Base-by-base conservation (phyloP, 2,797 vertebrate species). In the Rhynchonycteris naso region DNA sequence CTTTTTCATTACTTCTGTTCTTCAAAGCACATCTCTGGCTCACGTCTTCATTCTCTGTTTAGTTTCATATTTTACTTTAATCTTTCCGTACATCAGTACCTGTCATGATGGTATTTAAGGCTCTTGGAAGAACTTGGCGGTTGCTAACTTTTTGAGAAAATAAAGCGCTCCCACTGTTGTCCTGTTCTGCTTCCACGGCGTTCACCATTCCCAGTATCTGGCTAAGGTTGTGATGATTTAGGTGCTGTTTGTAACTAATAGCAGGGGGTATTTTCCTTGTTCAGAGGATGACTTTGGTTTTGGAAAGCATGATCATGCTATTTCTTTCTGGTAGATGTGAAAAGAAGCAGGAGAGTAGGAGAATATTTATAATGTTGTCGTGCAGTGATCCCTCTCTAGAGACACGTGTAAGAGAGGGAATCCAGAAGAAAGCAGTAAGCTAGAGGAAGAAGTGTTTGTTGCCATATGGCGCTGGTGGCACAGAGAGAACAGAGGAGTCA, bases 11-110 rank as follows among this genome's bases (percentile, higher is more conserved):
- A 52, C 21, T 72, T 78, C 21, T 35, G 33, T 56, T 35, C n/a
- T 68, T 94, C 91, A 47, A 35, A 94, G 68, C 43, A 52, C 65
- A 83, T 81, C 63, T 72, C 91, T 88, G 88, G 75, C 76, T 74
- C 65, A 71, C 71, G 19, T 96, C 95, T 78, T 78, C 52, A 33
- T 68, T 78, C 82, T 95, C 80, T 95, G 91, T 79, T 97, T 93
- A 85, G 68, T 84, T 95, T 96, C 88, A 76, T 82, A 61, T 93
- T 93, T 90, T 79, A 79, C 85, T 95, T 88, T 93, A 80, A 96
- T 93, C 78, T 94, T 93, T 90, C 79, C 81, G 68, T 63, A 58
- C 84, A 84, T 96, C 69, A 14, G n/a, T 91, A 83, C 87, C 91
- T 95, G 93, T 90, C 92, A 83, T 75, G 54, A 69, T 4, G 50